Percentiles rank a stretch among this genome's conserved stretches.
phyloP scores from a whole-genome alignment of 2,113 vertebrate species.

The Gymnarchus niloticus region DNA sequence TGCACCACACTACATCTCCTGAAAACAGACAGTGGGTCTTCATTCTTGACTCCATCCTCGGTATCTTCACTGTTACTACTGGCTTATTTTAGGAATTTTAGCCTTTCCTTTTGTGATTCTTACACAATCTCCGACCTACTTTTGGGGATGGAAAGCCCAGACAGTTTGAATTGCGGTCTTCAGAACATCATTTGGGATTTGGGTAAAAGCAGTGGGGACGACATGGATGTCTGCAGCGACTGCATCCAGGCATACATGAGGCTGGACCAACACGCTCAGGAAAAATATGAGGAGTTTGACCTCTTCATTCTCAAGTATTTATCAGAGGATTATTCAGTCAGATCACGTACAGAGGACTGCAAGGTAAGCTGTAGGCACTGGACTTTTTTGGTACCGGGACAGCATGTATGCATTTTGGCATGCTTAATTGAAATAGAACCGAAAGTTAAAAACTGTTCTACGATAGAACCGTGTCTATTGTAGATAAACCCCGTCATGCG shows the following conservation, averaged over 20 bases:
- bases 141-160: slow-evolving; percentile 71
- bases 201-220: slow-evolving; percentile 58
- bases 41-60: slow-evolving; percentile 50
- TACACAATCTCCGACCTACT: slow-evolving; percentile 78
- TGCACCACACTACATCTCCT: slow-evolving; percentile 59
- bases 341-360: slow-evolving; percentile 71
- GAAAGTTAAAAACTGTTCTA: not conserved
- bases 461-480: not conserved
- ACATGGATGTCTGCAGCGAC: slow-evolving; percentile 69
- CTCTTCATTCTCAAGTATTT: slow-evolving; percentile 77
- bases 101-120: slow-evolving; percentile 76
- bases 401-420: not conserved
- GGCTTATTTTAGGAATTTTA: slow-evolving; percentile 75
- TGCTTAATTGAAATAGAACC: not conserved
- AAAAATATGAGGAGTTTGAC: slow-evolving; percentile 84
- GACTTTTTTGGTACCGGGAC: not conserved
- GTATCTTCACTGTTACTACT: slow-evolving; percentile 68
- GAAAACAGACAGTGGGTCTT: slow-evolving; percentile 55
- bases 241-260: slow-evolving; percentile 74
- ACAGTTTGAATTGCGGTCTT: slow-evolving; percentile 76
- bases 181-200: slow-evolving; percentile 68
- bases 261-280: slow-evolving; percentile 83
- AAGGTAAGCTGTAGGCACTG: slow-evolving; percentile 59
- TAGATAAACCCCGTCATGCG: too few relatives aligned
- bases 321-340: slow-evolving; percentile 75